These are phyloP conservation scores for Drosophila prosaltans DNA, from an alignment of 1,140 invertebrate genomes.

Conservation along the genomic window DNA sequence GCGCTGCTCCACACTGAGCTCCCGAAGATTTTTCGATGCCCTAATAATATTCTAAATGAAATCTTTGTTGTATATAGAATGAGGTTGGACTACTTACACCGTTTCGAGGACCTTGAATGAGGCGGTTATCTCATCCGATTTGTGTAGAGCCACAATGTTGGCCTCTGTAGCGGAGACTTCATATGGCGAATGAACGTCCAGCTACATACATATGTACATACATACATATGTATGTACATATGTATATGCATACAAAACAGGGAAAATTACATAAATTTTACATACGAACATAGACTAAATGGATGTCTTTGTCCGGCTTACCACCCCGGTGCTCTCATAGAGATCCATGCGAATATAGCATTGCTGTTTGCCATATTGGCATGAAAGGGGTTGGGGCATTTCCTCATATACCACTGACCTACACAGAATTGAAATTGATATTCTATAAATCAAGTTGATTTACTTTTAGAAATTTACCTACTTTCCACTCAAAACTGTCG, in stretches of 20 bases:
- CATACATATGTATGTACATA: too few relatives aligned
- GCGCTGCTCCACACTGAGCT: conserved; percentile 69
- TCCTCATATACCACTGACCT: conserved; percentile 56
- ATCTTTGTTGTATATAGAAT: conserved; percentile 8
- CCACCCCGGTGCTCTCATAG: conserved; percentile 72
- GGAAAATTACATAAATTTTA: not conserved
- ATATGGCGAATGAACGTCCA: conserved; percentile 78
- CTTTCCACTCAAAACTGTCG: conserved; percentile 63
- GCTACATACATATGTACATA: conserved; percentile 34
- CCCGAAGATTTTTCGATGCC: conserved; percentile 61
- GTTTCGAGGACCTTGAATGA: conserved; percentile 80
- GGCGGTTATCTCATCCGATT: conserved; percentile 78
- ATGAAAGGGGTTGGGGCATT: conserved; percentile 61
- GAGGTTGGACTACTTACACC: conserved; percentile 61
- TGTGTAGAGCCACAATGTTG: conserved; percentile 65
- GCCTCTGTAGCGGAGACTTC: conserved; percentile 75
- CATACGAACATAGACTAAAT: not conserved
- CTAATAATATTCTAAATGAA: conserved; percentile 31
- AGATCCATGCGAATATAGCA: conserved; percentile 80
- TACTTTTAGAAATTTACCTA: conserved; percentile 28
- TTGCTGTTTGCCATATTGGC: conserved; percentile 77
- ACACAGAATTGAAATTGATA: not conserved
- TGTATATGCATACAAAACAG: not conserved
- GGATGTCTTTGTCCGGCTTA: conserved; percentile 27
- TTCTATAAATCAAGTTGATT: not conserved